These are phyloP conservation scores for Xenopus borealis DNA, from an alignment of 2,113 vertebrate genomes.

Conservation along the genomic window DNA sequence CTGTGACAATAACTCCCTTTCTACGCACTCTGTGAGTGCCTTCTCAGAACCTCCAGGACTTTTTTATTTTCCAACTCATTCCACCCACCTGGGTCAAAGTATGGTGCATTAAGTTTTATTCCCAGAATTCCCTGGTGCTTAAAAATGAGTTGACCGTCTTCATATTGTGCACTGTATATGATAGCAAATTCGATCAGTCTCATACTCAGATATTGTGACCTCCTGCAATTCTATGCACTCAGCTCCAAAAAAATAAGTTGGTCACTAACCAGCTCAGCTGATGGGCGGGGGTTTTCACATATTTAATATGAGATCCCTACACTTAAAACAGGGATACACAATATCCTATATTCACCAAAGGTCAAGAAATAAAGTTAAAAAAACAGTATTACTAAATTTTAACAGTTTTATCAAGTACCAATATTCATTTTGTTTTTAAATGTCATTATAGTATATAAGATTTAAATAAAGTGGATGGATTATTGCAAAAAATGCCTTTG, in stretches of 20 bases:
- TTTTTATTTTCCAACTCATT: conserved; percentile 53
- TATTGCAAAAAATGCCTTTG: not conserved
- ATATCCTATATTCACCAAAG: conserved; percentile 29
- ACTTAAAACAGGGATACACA: not conserved
- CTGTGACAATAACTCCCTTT: conserved; percentile 51
- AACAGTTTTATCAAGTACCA: conserved; percentile 3
- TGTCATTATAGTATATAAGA: conserved; percentile 8
- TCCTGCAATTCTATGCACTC: no score
- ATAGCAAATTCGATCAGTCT: not conserved
- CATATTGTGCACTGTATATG: not conserved
- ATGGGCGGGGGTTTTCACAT: not conserved
- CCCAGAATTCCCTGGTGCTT: conserved; percentile 3
- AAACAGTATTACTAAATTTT: not conserved
- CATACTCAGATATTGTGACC: not conserved
- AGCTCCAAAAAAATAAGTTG: no score
- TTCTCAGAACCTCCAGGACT: conserved; percentile 49
- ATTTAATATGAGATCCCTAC: not conserved
- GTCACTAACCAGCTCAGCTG: not conserved
- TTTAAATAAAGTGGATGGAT: conserved; percentile 6
- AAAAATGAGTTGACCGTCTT: not conserved
- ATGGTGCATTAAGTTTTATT: conserved; percentile 1
- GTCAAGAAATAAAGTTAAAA: conserved; percentile 23
- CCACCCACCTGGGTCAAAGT: conserved; percentile 52
- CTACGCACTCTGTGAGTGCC: conserved; percentile 78
- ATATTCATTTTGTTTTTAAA: conserved; percentile 20